Evolutionary conservation across 1,140 invertebrate genomes (phyloP), one percentile per base, ranked within the genome.

Genomic region (Drosophila ohnishii): DNA sequence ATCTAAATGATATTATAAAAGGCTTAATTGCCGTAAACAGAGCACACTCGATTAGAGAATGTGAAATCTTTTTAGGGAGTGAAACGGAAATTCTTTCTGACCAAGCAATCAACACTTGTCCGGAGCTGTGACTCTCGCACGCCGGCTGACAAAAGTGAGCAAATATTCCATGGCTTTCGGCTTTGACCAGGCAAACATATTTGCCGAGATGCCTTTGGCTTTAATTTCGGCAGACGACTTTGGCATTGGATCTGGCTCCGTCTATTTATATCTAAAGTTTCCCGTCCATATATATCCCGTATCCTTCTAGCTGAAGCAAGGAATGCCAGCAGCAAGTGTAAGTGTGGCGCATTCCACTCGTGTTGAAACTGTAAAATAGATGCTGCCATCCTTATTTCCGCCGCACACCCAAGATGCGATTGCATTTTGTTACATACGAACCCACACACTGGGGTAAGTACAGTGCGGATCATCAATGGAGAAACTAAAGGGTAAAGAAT

Each of bases 281-380:
- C 30, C 45, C 53, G 40, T 39, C 53, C 65, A 71, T 70, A 70
- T 67, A 47, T 67, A 70, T 73, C 32, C 59, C 58, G 39, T 19
- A 64, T 74, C 48, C 73, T 39, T 22, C 22, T 14, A 39, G 59
- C 48, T 19, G 50, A 14, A 13, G 56, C n/a, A 16, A 59, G 63
- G 72, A 84, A 85, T 69, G 65, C 72, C 80, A 56, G 61, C 69
- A 72, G 69, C 79, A 77, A 86, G 72, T 86, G 83, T 83, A 86
- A 86, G 83, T 87, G 83, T 87, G 85, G 85, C 83, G 80, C 83
- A 86, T 86, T 83, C 83, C 83, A 76, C 66, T 76, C 79, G 81
- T 86, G 84, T 87, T 82, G 64, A 83, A 86, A 83, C 83, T 87
- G 83, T 81, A 86, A 86, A 85, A 86, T 86, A 81, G 65, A 78